These are phyloP conservation scores for Nemopilema nomurai DNA, from an alignment of 30 jellyfish, hydroid and myxozoan genomes.

Conservation along the genomic window DNA sequence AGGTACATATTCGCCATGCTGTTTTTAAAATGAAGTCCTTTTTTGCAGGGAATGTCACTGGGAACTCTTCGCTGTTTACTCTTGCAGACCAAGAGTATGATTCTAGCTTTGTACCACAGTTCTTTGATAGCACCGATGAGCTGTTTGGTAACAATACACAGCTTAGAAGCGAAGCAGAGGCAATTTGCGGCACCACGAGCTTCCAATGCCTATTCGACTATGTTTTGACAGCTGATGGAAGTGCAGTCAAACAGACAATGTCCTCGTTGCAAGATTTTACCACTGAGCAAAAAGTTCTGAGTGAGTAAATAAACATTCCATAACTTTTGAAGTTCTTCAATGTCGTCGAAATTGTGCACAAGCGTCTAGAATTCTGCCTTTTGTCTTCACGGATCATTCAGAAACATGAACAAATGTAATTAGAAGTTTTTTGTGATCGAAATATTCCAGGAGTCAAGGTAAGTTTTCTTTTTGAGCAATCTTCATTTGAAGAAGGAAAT, in stretches of 20 bases:
- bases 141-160: conserved; percentile 47
- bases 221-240: conserved; percentile 38
- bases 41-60: conserved; percentile 53
- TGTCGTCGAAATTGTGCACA: background rate
- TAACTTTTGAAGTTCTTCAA: background rate
- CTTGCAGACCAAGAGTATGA: conserved; percentile 13
- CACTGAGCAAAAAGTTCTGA: conserved; percentile 29
- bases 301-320: conserved; percentile 10
- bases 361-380: background rate
- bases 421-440: too few species aligned
- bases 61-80: conserved; percentile 49
- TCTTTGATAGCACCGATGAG: conserved; percentile 9
- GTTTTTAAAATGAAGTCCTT: background rate
- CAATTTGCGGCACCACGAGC: conserved; percentile 41
- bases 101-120: conserved; percentile 45
- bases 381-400: too few species aligned
- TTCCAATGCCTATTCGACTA: conserved; percentile 49
- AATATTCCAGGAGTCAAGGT: too few species aligned
- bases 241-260: conserved; percentile 22
- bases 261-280: background rate
- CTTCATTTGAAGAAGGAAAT: too few species aligned
- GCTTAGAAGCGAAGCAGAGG: conserved; percentile 20
- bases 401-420: too few species aligned
- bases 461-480: too few species aligned
- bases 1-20: too few species aligned